Percentiles rank a stretch among this genome's conserved stretches.
These are phyloP conservation scores for Frankliniella fusca DNA, from an alignment of 2,888 invertebrate genomes.

Conservation along the genomic window DNA sequence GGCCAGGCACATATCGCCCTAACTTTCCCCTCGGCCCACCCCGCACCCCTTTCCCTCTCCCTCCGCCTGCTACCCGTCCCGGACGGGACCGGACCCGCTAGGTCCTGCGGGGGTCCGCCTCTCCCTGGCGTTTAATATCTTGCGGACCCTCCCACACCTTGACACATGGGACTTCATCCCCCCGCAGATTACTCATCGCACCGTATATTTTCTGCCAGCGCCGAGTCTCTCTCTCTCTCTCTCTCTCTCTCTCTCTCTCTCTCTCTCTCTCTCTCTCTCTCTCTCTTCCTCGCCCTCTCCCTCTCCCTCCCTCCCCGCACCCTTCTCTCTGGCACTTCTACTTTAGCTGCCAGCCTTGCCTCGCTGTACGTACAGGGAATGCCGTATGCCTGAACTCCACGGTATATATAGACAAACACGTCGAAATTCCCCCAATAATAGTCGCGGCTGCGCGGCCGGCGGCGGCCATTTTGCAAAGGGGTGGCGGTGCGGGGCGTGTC, in stretches of 20 bases:
- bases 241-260: neutral
- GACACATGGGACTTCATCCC: constrained; percentile 24
- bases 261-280: neutral
- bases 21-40: neutral
- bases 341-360: too few relatives aligned
- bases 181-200: constrained; percentile 17
- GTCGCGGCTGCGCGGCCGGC: neutral
- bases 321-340: too few relatives aligned
- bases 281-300: neutral
- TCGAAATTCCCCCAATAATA: neutral
- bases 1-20: neutral
- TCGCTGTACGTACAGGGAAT: neutral
- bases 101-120: neutral
- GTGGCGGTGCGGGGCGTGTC: neutral
- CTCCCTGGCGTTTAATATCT: constrained; percentile 21
- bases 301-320: neutral
- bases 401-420: neutral
- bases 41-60: neutral
- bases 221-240: neutral
- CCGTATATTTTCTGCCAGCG: neutral
- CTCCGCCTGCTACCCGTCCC: neutral
- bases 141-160: constrained; percentile 15
- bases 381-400: neutral
- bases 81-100: neutral
- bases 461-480: neutral